These are phyloP conservation scores for Seriola dumerili DNA, from an alignment of 2,113 vertebrate genomes.

Conservation along the genomic window DNA sequence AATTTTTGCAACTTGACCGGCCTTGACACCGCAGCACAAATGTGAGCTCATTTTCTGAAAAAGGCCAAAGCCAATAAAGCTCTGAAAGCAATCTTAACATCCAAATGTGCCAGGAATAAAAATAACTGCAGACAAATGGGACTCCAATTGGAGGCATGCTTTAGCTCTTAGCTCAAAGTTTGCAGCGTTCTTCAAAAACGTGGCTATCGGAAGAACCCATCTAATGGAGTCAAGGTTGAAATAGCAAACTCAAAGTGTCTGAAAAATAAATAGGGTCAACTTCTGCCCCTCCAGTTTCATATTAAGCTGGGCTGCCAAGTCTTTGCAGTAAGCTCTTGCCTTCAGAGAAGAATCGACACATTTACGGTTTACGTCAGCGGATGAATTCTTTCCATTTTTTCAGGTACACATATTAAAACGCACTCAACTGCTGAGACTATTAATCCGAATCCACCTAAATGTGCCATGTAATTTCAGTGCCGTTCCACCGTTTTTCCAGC, in stretches of 20 bases:
- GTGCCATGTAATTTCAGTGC: constrained; percentile 31
- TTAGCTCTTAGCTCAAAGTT: constrained; percentile 52
- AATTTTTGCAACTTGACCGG: constrained; percentile 35
- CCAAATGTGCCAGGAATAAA: constrained; percentile 58
- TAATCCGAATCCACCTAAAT: constrained; percentile 45
- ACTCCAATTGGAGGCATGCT: constrained; percentile 46
- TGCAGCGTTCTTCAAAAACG: constrained; percentile 26
- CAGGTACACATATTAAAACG: constrained; percentile 58
- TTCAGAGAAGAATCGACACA: constrained; percentile 42
- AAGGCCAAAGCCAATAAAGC: constrained; percentile 57
- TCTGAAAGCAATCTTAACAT: constrained; percentile 60
- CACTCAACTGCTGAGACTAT: constrained; percentile 28
- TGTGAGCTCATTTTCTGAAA: constrained; percentile 59
- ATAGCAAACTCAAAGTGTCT: constrained; percentile 27
- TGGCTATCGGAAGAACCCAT: constrained; percentile 38
- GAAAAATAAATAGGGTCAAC: constrained; percentile 60
- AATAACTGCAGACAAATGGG: constrained; percentile 66
- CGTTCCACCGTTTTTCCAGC: constrained; percentile 35
- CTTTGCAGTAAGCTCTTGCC: constrained; percentile 28
- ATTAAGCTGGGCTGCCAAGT: not conserved
- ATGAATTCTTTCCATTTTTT: constrained; percentile 61
- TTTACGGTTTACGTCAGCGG: constrained; percentile 33
- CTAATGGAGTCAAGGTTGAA: constrained; percentile 54
- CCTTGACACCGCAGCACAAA: constrained; percentile 44
- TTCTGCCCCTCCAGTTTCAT: constrained; percentile 28